phyloP scores from a whole-genome alignment of 2,888 invertebrate genomes.

The Lepidocyrtinus sp. region DNA sequence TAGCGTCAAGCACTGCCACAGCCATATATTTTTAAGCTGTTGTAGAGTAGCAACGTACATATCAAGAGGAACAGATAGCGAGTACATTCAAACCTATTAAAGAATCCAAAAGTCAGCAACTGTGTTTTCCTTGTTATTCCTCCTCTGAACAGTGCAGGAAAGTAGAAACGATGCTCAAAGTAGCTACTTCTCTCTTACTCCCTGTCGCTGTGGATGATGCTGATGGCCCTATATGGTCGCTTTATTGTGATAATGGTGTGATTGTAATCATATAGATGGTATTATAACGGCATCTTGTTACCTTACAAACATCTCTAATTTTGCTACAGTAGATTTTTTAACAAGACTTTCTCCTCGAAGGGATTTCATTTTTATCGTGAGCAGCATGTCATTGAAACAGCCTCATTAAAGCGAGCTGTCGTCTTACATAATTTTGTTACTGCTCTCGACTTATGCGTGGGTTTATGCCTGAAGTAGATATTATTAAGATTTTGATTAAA shows the following conservation, averaged over 20 bases:
- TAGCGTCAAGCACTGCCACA: constrained; percentile 45
- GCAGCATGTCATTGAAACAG: constrained; percentile 20
- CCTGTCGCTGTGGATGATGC: not conserved
- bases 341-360: not conserved
- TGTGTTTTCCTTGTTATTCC: constrained; percentile 26
- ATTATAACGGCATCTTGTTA: constrained; percentile 51
- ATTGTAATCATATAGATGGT: constrained; percentile 54
- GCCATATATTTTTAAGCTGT: constrained; percentile 31
- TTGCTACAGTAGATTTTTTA: not conserved
- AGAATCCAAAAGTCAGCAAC: constrained; percentile 57
- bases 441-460: too few species aligned
- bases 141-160: not conserved
- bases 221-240: constrained; percentile 18
- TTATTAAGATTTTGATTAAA: too few species aligned
- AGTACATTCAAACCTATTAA: constrained; percentile 55
- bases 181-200: constrained; percentile 26
- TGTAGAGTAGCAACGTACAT: not conserved
- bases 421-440: constrained; percentile 34
- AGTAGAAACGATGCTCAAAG: too few species aligned
- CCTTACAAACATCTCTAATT: constrained; percentile 35
- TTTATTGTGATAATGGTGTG: constrained; percentile 43
- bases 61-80: constrained; percentile 30
- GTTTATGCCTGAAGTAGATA: too few species aligned
- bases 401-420: constrained; percentile 60
- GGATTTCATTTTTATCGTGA: constrained; percentile 37